Evolutionary conservation across 2,797 vertebrate species (phyloP), one percentile per base, ranked within the genome.

Genomic region (Alosa sapidissima): DNA sequence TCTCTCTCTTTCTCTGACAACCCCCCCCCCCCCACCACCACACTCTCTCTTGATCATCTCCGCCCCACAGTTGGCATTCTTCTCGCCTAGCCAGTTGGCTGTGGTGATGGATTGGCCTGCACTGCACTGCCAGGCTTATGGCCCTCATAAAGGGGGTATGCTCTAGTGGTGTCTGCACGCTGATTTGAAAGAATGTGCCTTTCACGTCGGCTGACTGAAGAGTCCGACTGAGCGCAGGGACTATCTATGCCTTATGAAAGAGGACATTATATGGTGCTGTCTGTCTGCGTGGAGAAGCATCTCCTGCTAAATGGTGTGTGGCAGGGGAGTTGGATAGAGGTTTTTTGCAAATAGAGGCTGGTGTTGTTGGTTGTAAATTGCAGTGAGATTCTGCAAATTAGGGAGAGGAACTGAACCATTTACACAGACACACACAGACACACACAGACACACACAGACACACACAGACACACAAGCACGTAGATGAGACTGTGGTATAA

Each of bases 361-460:
- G 33, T 45, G 68, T 41, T 75, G 68, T 75, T 75, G 68, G 68
- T 75, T 19, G 68, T 75, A 75, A 75, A 75, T 75, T 75, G 36
- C 33, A 75, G 68, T 75, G 68, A 41, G 68, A 33, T 19, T 75
- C 68, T 75, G 68, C 68, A 75, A 45, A 75, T 75, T 75, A 41
- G 68, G 68, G 68, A 75, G 68, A 75, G 68, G 13, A 75, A 41
- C 33, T 41, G 28, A 36, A 36, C 9, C n/a, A n/a, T n/a, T n/a
- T n/a, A n/a, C 28, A 72, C 9, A 33, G 1, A 68, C 5, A 68
- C 62, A 68, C 62, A 33, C 62, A 68, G 8, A 68, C 62, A 68
- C 62, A 68, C 62, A 33, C 62, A 68, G 2, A 68, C 62, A 68
- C 62, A 68, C 62, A 33, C 62, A 68, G 8, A 72, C 28, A 72